phyloP scores from a whole-genome alignment of 2,113 vertebrate species.

The Raja brachyura region DNA sequence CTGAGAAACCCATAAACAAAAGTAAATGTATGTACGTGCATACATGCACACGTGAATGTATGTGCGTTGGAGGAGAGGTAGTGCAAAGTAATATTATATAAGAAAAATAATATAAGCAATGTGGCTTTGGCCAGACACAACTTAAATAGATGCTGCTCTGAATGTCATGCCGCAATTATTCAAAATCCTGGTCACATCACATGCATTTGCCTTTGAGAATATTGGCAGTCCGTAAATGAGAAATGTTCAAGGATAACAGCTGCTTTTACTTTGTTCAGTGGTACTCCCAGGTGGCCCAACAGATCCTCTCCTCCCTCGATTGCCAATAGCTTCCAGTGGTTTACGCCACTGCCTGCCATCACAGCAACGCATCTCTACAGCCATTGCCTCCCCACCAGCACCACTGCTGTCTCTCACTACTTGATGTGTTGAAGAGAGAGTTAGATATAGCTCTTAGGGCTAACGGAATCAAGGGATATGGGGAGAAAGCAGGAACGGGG shows the following conservation, averaged over 20 bases:
- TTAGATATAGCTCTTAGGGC: too few relatives aligned
- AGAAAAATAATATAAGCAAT: background rate
- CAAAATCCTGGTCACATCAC: background rate
- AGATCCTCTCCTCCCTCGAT: background rate
- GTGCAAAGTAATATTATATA: background rate
- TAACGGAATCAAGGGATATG: too few relatives aligned
- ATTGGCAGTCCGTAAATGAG: background rate
- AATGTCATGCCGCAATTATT: conserved; percentile 1
- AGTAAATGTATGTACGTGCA: background rate
- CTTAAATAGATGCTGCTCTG: background rate
- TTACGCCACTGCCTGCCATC: too few relatives aligned
- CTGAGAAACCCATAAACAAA: background rate
- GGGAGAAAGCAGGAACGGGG: too few relatives aligned
- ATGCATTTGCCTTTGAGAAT: background rate
- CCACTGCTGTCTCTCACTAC: background rate
- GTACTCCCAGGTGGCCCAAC: background rate
- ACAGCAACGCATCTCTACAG: background rate
- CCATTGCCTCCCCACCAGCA: background rate
- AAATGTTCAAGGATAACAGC: background rate
- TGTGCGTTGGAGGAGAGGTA: background rate
- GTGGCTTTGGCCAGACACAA: background rate
- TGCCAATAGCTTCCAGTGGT: background rate
- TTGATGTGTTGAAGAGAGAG: too few relatives aligned
- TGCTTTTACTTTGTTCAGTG: background rate
- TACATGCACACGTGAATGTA: too few relatives aligned